Evolutionary conservation across 2,113 vertebrate genomes (phyloP).

Genomic region (Cryptomyrus ogoouensis): DNA sequence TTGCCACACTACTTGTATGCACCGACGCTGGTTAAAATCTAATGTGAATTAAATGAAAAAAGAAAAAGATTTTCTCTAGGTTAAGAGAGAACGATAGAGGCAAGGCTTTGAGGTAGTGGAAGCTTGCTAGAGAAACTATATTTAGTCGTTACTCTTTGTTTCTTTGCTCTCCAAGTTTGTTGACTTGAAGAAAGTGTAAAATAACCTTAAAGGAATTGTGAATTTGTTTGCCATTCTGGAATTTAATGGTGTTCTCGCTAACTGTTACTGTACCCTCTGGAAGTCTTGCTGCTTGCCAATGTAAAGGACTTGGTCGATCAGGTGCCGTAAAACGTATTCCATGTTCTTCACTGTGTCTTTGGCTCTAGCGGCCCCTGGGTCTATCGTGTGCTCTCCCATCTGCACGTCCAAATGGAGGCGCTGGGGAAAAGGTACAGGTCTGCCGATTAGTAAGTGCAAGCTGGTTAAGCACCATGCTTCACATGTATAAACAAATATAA

Average conservation of each 20-base stretch:
- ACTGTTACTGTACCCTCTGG: slow-evolving; percentile 67
- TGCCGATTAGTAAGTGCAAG: neutral
- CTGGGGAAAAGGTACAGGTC: slow-evolving; percentile 43
- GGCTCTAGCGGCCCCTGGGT: slow-evolving; percentile 55
- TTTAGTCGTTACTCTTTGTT: neutral
- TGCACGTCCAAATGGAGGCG: slow-evolving; percentile 78
- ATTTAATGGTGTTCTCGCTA: neutral
- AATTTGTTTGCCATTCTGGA: neutral
- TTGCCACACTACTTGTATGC: neutral
- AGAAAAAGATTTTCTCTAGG: neutral
- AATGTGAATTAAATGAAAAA: neutral
- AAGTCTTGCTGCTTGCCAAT: slow-evolving; percentile 79
- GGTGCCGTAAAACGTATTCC: slow-evolving; percentile 62
- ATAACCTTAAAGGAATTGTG: neutral
- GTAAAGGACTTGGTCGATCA: slow-evolving; percentile 70
- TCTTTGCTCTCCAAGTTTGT: neutral
- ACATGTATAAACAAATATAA: neutral
- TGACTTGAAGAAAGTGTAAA: neutral
- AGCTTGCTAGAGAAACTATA: neutral
- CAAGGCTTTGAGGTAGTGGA: neutral
- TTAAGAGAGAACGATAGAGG: neutral
- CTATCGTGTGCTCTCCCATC: slow-evolving; percentile 70
- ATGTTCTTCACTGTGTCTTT: slow-evolving; percentile 76
- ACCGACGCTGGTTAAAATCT: neutral
- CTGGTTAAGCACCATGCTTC: neutral